Percentiles rank a stretch among this genome's conserved stretches.
Evolutionary conservation across 2,113 vertebrate genomes (phyloP).

Genomic region (Prunella fulvescens): DNA sequence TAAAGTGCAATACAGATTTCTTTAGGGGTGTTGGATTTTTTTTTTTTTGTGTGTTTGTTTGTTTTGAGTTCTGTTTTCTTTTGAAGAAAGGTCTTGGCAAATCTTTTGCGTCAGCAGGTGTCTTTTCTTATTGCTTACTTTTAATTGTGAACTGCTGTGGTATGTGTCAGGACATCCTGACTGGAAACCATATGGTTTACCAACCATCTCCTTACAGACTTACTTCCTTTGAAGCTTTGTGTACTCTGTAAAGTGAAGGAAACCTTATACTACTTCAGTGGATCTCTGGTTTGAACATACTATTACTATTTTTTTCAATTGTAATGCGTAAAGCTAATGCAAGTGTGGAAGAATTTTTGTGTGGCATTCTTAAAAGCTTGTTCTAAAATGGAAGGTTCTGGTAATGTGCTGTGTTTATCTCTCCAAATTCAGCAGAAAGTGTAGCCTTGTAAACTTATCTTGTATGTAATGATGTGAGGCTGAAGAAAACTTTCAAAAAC

Average conservation of each 20-base stretch:
- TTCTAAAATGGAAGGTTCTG: background rate
- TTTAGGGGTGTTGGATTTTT: background rate
- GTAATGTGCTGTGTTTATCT: background rate
- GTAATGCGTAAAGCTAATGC: background rate
- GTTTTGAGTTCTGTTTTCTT: background rate
- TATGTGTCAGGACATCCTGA: constrained; percentile 43
- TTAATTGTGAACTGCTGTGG: constrained; percentile 45
- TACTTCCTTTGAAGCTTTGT: constrained; percentile 10
- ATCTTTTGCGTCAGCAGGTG: constrained; percentile 28
- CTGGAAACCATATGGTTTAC: constrained; percentile 54
- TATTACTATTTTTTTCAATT: background rate
- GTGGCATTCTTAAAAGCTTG: background rate
- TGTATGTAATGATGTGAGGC: background rate
- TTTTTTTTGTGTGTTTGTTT: background rate
- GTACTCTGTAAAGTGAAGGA: background rate
- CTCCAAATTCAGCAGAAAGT: background rate
- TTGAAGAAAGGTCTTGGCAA: background rate
- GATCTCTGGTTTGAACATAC: background rate
- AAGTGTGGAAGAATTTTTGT: background rate
- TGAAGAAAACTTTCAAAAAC: background rate
- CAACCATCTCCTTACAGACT: background rate
- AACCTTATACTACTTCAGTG: background rate
- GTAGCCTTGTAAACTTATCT: background rate
- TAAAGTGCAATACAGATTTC: background rate
- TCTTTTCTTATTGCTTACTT: constrained; percentile 22